Evolutionary conservation across 2,113 vertebrate genomes (phyloP).

Genomic region (Peromyscus polionotus): DNA sequence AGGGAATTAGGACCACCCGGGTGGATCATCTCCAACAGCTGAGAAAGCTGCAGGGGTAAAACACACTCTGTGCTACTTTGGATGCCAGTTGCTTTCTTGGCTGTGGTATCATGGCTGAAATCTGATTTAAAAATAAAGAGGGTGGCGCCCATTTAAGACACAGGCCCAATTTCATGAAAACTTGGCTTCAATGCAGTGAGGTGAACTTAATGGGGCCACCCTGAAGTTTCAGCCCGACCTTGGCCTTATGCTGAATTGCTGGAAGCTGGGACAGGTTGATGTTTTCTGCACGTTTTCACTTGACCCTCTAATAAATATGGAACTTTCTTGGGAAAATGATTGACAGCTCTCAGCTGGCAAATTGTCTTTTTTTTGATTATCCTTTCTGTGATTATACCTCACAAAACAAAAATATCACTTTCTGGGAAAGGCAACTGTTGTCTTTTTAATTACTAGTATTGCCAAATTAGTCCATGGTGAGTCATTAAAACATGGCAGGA

Average conservation of each 20-base stretch:
- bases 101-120: slow-evolving; percentile 60
- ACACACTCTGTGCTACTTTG: slow-evolving; percentile 10
- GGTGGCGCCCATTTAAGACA: slow-evolving; percentile 51
- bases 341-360: not conserved
- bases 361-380: slow-evolving; percentile 18
- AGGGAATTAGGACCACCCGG: slow-evolving; percentile 63
- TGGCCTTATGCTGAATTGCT: not conserved
- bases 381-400: slow-evolving; percentile 4
- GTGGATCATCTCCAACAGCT: slow-evolving; percentile 43
- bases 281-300: not conserved
- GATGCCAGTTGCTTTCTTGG: slow-evolving; percentile 55
- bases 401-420: slow-evolving; percentile 17
- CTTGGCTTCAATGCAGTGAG: slow-evolving; percentile 14
- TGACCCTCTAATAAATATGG: not conserved
- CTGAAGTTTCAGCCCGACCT: not conserved
- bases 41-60: slow-evolving; percentile 56
- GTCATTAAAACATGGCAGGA: slow-evolving; percentile 15
- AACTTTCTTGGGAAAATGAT: not conserved
- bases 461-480: not conserved
- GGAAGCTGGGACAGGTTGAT: not conserved
- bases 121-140: slow-evolving; percentile 78
- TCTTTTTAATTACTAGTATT: slow-evolving; percentile 45
- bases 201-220: slow-evolving; percentile 54
- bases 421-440: slow-evolving; percentile 17
- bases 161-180: slow-evolving; percentile 48